Evolutionary conservation across 1,140 invertebrate genomes (phyloP), one percentile per base, ranked within the genome.

Genomic region (Lasioglossum albipes): DNA sequence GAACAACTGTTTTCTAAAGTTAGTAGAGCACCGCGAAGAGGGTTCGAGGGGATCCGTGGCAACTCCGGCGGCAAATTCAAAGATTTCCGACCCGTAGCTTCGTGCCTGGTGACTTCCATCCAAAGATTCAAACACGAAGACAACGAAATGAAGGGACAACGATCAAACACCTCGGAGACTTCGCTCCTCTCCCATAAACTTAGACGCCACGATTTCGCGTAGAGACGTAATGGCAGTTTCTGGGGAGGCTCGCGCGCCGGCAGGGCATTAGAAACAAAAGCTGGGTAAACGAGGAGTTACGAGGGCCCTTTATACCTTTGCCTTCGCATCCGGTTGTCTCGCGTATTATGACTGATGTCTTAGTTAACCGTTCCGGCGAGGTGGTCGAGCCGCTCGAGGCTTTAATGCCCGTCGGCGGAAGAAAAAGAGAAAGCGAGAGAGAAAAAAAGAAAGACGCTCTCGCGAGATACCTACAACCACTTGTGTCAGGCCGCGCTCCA

Each of bases 281-380:
- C 78, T 81, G 72, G 72, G 79, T 72, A 88, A 88, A 88, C 87
- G 87, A 88, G 87, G 62, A 88, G 87, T 88, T 88, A 88, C 87
- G 87, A 84, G 76, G 85, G 74, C 79, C 70, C 83, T 87, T 87
- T 87, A 83, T 84, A 71, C 74, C 79, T 62, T 16, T 65, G 69
- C 83, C 73, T 62, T 76, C 52, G 85, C 84, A 86, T 87, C 82
- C 72, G 73, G 73, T 84, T 87, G 86, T 88, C 86, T 87, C 85
- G 71, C 80, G 86, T 87, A 88, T 88, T 88, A 88, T 88, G 86
- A 88, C 85, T 83, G 85, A 88, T 88, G 86, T 79, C 80, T 83
- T 79, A 82, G 85, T 88, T 87, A 88, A 88, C 83, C 85, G 77
- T 85, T 69, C 73, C 76, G 66, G 4, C 62, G 45, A 49, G 42